Evolutionary conservation across 2,888 invertebrate genomes (phyloP).

Genomic region (Gymnoscelis rufifasciata): DNA sequence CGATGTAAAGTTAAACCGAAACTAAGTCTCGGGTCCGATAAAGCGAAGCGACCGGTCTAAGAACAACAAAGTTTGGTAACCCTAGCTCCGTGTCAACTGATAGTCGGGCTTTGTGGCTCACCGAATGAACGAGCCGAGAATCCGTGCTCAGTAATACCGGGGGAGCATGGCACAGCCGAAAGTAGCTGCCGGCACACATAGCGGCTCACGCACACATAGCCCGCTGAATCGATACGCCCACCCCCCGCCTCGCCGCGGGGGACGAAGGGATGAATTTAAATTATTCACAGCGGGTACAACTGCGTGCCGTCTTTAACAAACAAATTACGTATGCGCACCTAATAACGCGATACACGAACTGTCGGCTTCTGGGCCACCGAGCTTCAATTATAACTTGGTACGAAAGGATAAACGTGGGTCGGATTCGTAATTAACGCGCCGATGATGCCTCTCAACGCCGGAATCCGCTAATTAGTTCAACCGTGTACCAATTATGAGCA

Average conservation of each 20-base stretch:
- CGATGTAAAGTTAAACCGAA: slow-evolving; percentile 5
- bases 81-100: slow-evolving; percentile 55
- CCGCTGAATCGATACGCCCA: slow-evolving; percentile 60
- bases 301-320: slow-evolving; percentile 78
- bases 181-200: slow-evolving; percentile 45
- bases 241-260: slow-evolving; percentile 42
- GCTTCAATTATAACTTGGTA: slow-evolving; percentile 73
- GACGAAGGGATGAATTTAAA: slow-evolving; percentile 73
- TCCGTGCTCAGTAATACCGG: slow-evolving; percentile 58
- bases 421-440: slow-evolving; percentile 61
- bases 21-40: slow-evolving; percentile 14
- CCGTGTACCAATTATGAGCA: slow-evolving; percentile 57
- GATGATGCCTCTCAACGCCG: slow-evolving; percentile 41
- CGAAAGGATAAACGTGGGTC: slow-evolving; percentile 55
- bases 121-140: slow-evolving; percentile 62
- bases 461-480: slow-evolving; percentile 53
- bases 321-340: slow-evolving; percentile 77
- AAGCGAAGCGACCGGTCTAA: slow-evolving; percentile 12
- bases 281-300: slow-evolving; percentile 77
- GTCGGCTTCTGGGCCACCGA: slow-evolving; percentile 63
- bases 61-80: slow-evolving; percentile 31
- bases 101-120: slow-evolving; percentile 61
- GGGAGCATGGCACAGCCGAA: slow-evolving; percentile 52
- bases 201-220: slow-evolving; percentile 40
- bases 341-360: slow-evolving; percentile 69